A percentile compares a stretch with the other conserved stretches of the same genome.
Evolutionary conservation across 2,797 vertebrate species (phyloP).

Genomic region (Rhabdomys pumilio): DNA sequence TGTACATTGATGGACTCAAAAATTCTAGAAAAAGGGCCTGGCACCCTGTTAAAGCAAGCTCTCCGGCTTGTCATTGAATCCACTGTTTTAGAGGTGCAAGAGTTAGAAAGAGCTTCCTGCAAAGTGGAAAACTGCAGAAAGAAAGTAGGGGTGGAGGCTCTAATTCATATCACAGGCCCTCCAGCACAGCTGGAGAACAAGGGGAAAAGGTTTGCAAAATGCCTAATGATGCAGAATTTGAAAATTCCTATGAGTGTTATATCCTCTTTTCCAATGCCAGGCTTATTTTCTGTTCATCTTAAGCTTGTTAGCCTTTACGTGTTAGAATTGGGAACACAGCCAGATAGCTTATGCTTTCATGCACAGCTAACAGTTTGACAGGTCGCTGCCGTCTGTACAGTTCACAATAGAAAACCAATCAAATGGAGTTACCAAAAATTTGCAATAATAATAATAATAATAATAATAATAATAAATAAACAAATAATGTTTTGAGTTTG

Average conservation of each 20-base stretch:
- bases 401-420: neutral
- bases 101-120: neutral
- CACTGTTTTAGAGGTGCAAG: neutral
- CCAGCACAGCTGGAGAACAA: neutral
- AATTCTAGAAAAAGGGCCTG: neutral
- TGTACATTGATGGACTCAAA: neutral
- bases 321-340: neutral
- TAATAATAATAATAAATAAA: no score
- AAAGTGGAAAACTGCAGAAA: neutral
- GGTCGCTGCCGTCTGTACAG: neutral
- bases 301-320: neutral
- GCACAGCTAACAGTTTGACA: neutral
- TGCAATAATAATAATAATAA: no score
- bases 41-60: neutral
- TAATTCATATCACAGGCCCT: neutral
- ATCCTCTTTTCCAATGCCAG: neutral
- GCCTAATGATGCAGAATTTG: neutral
- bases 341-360: neutral
- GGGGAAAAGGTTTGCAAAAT: neutral
- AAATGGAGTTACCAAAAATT: neutral
- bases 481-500: neutral
- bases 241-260: neutral
- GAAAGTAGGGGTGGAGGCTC: neutral
- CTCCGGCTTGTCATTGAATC: neutral
- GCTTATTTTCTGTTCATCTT: neutral